phyloP scores from a whole-genome alignment of 2,113 vertebrate species.

The Cochlearius cochlearius region DNA sequence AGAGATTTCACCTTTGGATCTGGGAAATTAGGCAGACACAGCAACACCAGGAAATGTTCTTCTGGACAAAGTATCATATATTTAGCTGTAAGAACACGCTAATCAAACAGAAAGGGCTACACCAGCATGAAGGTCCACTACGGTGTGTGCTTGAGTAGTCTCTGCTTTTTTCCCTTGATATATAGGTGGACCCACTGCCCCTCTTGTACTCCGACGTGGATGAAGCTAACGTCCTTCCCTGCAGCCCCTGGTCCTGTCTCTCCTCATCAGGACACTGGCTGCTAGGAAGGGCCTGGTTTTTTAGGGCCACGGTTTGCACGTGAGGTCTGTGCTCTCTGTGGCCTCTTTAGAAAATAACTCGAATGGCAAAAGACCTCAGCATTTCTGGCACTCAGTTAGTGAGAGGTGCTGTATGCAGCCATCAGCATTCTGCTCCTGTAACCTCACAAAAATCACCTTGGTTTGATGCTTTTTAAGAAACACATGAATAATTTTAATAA shows the following conservation, averaged over 20 bases:
- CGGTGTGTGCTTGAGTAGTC: no score
- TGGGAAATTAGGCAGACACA: not conserved
- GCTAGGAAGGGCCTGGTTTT: not conserved
- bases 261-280: not conserved
- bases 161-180: not conserved
- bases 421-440: not conserved
- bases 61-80: not conserved
- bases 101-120: not conserved
- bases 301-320: not conserved
- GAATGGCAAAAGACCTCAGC: not conserved
- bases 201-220: rapidly evolving
- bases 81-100: not conserved
- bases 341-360: not conserved
- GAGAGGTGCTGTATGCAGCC: not conserved
- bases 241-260: not conserved
- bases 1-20: not conserved
- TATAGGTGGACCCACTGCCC: rapidly evolving
- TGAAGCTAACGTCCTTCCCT: not conserved
- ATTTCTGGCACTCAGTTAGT: not conserved
- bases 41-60: not conserved
- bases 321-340: not conserved
- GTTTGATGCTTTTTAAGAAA: not conserved
- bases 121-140: not conserved
- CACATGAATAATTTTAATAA: not conserved
- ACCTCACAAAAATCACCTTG: not conserved